Base-by-base conservation (phyloP, 64 coral and sea anemone species). In the Dendrophyllia cribrosa region DNA sequence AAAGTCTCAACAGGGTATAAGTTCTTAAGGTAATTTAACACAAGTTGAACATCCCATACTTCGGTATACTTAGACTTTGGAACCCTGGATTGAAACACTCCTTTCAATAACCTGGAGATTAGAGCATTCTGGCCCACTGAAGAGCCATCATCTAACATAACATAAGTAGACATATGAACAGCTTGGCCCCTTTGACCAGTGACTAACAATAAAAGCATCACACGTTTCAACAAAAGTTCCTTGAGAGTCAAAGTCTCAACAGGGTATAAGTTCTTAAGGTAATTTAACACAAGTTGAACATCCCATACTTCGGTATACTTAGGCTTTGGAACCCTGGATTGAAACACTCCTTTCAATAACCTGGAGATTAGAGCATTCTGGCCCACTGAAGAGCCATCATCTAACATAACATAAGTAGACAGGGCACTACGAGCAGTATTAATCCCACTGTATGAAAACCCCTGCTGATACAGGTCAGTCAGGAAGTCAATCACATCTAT, bases 341-440 rank as follows among this genome's bases (percentile, higher is more conserved):
- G 72, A 34, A 74, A 74, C 16, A 74, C 72, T 44, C 72, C 43
- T 74, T 74, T 74, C 72, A 74, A 49, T 34, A 74, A 34, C 43
- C 72, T 23, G 45, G 24, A 74, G 45, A 74, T 9, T 74, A 74
- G 72, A 23, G 72, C 6, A 43, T 14, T 74, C 44, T 74, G 72
- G 43, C 72, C 72, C 26, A 74, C 34, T 74, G 16, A 9, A 74
- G 44, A 49, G 72, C 72, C 72, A 48, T 74, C 72, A 48, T 74
- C 45, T 34, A 49, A 74, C 43, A 9, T 9, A n/a, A 81, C 45
- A 56, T 60, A 53, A 51, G 70, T 51, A 25, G 82, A 86, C 23
- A 93, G 24, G 9, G 91, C 91, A 86, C 70, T 75, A 21, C 70
- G n/a, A 14, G 91, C 91, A 68, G 82, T 64, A 20, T 93, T 93